Evolutionary conservation across 2,888 invertebrate genomes (phyloP).

Genomic region (Eupithecia abbreviata): DNA sequence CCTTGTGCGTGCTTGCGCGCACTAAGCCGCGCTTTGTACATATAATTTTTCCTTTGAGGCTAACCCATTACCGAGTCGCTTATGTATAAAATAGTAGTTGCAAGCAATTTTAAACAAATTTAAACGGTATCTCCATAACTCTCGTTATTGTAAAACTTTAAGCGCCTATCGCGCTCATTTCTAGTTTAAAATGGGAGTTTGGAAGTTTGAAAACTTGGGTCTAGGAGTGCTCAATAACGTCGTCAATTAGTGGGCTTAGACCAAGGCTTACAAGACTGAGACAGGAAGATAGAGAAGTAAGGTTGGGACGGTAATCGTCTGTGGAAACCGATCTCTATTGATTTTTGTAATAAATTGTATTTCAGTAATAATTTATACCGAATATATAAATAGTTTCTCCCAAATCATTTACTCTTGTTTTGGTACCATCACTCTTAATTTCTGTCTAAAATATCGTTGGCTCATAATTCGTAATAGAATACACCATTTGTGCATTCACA

Average conservation of each 20-base stretch:
- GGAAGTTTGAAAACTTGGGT: conserved; percentile 59
- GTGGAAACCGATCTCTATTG: background rate
- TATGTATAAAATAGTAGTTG: background rate
- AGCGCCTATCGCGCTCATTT: conserved; percentile 58
- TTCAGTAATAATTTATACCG: background rate
- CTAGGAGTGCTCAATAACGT: conserved; percentile 66
- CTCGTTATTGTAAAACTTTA: conserved; percentile 67
- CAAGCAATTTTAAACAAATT: conserved; percentile 36
- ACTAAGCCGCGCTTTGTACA: background rate
- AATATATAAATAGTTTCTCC: background rate
- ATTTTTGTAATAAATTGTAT: no score
- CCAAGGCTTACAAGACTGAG: background rate
- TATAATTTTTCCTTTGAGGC: background rate
- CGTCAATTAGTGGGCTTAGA: conserved; percentile 72
- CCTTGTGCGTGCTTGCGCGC: no score
- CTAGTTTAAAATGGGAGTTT: conserved; percentile 74
- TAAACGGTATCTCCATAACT: conserved; percentile 47
- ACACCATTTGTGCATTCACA: background rate
- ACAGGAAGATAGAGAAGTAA: background rate
- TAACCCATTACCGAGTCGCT: background rate
- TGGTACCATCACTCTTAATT: background rate
- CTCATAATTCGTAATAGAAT: background rate
- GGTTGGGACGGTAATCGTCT: background rate
- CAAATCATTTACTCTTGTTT: background rate
- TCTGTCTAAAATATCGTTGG: background rate